Evolutionary conservation across 2,888 invertebrate genomes (phyloP).

Genomic region (Amiota communis): DNA sequence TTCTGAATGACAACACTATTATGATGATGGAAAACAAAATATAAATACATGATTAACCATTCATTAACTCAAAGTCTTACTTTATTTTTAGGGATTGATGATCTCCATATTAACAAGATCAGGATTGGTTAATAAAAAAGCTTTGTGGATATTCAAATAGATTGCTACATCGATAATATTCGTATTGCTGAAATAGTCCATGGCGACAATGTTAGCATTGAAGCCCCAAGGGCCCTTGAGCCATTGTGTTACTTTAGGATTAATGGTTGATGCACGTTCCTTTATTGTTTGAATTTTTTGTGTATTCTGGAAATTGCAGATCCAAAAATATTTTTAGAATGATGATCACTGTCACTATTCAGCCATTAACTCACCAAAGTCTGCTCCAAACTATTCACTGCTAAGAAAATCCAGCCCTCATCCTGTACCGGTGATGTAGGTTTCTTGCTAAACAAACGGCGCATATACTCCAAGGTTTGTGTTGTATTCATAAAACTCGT

Average conservation of each 20-base stretch:
- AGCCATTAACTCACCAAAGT: conserved; percentile 51
- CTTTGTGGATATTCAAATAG: conserved; percentile 73
- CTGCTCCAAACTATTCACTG: conserved; percentile 67
- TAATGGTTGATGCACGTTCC: conserved; percentile 72
- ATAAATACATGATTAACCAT: not conserved
- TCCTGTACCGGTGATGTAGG: conserved; percentile 63
- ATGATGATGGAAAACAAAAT: not conserved
- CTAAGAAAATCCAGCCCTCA: conserved; percentile 70
- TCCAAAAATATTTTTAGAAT: no score
- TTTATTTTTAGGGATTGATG: conserved; percentile 19
- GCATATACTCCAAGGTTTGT: conserved; percentile 68
- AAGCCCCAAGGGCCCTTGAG: conserved; percentile 79
- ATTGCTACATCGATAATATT: conserved; percentile 82
- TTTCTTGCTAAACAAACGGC: conserved; percentile 68
- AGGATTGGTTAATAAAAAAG: conserved; percentile 61
- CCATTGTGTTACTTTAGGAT: conserved; percentile 81
- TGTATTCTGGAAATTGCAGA: conserved; percentile 51
- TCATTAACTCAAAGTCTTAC: not conserved
- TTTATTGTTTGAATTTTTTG: conserved; percentile 64
- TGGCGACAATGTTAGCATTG: conserved; percentile 81
- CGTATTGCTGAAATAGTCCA: conserved; percentile 83
- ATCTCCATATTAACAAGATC: conserved; percentile 67
- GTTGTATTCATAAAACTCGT: conserved; percentile 67
- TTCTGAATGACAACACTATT: not conserved
- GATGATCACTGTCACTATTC: no score